These are phyloP conservation scores for Lutraria rhynchaena DNA, from an alignment of 1,140 invertebrate species.

Conservation along the genomic window DNA sequence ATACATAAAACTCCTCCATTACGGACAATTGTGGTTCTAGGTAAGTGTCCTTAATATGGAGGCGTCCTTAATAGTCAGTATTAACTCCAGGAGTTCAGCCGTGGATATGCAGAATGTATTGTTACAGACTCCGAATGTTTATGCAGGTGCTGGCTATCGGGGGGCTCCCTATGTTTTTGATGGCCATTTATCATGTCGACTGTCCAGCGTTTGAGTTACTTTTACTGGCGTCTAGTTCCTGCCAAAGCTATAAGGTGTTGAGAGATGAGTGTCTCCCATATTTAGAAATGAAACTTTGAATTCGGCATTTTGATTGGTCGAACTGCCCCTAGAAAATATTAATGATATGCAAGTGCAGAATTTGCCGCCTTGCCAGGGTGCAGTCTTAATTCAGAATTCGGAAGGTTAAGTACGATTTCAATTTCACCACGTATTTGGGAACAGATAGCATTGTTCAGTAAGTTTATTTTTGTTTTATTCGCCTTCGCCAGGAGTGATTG, in stretches of 20 bases:
- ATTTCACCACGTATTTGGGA: slow-evolving; percentile 11
- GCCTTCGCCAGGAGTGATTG: background rate
- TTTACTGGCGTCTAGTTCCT: background rate
- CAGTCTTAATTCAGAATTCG: background rate
- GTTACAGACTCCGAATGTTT: slow-evolving; percentile 3
- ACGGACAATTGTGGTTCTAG: no score
- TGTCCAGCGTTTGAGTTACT: background rate
- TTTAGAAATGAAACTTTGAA: slow-evolving; percentile 4
- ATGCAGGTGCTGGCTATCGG: background rate
- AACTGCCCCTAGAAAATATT: slow-evolving; percentile 29
- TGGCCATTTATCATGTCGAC: slow-evolving; percentile 14
- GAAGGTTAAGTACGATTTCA: background rate
- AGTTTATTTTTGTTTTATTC: slow-evolving; percentile 10
- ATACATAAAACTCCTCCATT: no score
- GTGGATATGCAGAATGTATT: no score
- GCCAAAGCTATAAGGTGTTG: background rate
- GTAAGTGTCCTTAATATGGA: no score
- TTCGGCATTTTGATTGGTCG: slow-evolving; percentile 17
- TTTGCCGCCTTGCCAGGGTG: slow-evolving; percentile 23
- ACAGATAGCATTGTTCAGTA: slow-evolving; percentile 24
- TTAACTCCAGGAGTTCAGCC: no score
- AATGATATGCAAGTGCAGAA: slow-evolving; percentile 17
- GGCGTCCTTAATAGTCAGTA: no score
- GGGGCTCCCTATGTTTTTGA: slow-evolving; percentile 7
- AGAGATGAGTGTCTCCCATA: slow-evolving; percentile 21